These are phyloP conservation scores for Brachionus sp. DNA, from an alignment of 1,140 invertebrate species.

Conservation along the genomic window DNA sequence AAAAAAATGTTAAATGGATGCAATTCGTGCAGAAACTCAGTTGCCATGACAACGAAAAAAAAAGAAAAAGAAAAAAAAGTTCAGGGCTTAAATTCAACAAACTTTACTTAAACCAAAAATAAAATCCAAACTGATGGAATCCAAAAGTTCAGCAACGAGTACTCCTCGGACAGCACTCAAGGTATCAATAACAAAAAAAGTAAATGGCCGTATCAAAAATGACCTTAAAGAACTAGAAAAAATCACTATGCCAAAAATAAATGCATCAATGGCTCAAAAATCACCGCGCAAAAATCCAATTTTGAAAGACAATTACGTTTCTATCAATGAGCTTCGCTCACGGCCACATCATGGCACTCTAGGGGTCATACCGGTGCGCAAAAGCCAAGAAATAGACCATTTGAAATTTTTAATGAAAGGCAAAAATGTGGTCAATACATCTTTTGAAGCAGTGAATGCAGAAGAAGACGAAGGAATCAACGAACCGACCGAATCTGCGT, in stretches of 20 bases:
- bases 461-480: slow-evolving; percentile 34
- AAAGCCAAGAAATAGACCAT: not conserved
- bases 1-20: not conserved
- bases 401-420: slow-evolving; percentile 15
- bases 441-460: not conserved
- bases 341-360: not conserved
- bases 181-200: not conserved
- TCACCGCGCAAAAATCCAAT: not conserved
- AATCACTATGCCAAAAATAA: slow-evolving; percentile 17
- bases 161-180: not conserved
- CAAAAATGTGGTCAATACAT: not conserved
- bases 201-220: not conserved
- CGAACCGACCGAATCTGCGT: not conserved
- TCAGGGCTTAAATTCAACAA: not conserved
- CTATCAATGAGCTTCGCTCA: not conserved
- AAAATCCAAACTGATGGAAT: not conserved
- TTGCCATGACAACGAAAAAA: not conserved
- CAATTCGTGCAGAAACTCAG: not conserved
- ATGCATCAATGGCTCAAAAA: not conserved
- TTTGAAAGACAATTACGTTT: not conserved
- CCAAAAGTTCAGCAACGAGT: not conserved
- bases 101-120: not conserved
- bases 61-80: not conserved
- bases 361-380: not conserved
- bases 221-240: slow-evolving; percentile 22